Evolutionary conservation across 2,797 vertebrate species (phyloP).

Genomic region (Artibeus lituratus): DNA sequence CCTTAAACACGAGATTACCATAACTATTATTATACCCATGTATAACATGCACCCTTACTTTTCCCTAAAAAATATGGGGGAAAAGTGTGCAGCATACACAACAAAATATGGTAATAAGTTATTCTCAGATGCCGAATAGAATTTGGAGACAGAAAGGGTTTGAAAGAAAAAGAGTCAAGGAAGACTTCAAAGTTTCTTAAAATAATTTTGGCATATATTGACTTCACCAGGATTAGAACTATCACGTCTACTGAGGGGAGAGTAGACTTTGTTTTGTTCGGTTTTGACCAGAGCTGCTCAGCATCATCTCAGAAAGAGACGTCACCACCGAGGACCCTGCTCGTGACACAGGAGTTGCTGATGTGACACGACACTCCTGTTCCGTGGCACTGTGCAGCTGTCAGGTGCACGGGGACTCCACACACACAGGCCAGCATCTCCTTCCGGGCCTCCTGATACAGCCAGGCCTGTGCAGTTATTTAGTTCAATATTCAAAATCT

Average conservation of each 20-base stretch:
- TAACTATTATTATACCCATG: too few species aligned
- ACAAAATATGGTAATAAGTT: too few species aligned
- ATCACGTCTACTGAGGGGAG: not conserved
- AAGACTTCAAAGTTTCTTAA: not conserved
- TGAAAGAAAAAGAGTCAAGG: not conserved
- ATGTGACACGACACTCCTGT: not conserved
- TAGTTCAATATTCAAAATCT: not conserved
- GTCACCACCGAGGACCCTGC: not conserved
- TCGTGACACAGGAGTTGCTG: too few species aligned
- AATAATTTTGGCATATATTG: not conserved
- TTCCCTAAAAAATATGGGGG: too few species aligned
- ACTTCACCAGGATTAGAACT: not conserved
- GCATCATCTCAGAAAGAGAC: not conserved
- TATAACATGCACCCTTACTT: too few species aligned
- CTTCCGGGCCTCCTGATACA: not conserved
- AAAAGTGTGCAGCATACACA: too few species aligned
- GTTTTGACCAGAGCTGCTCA: not conserved
- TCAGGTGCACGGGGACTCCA: not conserved
- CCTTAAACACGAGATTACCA: too few species aligned
- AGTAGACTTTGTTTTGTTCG: not conserved
- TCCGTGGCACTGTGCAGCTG: not conserved
- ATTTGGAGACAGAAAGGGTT: not conserved
- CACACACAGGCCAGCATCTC: too few species aligned
- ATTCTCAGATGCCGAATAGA: not conserved
- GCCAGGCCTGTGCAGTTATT: not conserved